Conservation (phyloP, 2,113 vertebrate genomes). For the Dendrocopos noguchii region DNA sequence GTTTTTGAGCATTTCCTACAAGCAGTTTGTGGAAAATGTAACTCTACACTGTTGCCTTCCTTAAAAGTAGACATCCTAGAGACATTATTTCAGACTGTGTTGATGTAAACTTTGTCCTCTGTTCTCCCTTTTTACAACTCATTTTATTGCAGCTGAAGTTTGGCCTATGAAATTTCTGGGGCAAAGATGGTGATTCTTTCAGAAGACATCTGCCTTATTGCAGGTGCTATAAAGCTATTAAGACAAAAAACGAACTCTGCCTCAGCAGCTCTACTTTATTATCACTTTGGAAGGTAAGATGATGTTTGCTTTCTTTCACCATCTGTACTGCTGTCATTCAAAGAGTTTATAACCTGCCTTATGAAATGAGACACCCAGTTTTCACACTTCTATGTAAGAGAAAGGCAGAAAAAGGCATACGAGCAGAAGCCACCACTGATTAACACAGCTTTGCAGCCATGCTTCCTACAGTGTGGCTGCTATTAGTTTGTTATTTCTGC, state of each 20-base stretch:
- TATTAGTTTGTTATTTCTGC: not conserved
- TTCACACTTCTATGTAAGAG: not conserved
- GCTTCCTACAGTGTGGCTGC: not conserved
- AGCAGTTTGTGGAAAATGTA: not conserved
- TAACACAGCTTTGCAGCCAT: not conserved
- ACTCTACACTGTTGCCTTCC: not conserved
- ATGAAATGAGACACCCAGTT: not conserved
- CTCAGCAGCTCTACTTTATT: not conserved
- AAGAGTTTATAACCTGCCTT: not conserved
- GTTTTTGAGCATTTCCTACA: not conserved
- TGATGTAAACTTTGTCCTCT: not conserved
- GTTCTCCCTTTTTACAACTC: not conserved
- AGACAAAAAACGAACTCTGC: not conserved
- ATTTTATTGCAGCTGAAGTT: conserved; percentile 1
- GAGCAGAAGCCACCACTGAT: not conserved
- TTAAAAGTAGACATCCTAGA: not conserved
- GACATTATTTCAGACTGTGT: not conserved
- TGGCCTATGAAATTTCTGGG: not conserved
- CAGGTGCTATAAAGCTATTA: not conserved
- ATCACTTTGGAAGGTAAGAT: not conserved
- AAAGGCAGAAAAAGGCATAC: not conserved
- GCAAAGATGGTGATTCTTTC: not conserved
- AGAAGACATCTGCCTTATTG: not conserved
- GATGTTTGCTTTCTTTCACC: not conserved
- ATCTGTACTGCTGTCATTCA: not conserved